Evolutionary conservation across 2,888 invertebrate species (phyloP), one percentile per base, ranked within the genome.

Genomic region (Tigriopus californicus): DNA sequence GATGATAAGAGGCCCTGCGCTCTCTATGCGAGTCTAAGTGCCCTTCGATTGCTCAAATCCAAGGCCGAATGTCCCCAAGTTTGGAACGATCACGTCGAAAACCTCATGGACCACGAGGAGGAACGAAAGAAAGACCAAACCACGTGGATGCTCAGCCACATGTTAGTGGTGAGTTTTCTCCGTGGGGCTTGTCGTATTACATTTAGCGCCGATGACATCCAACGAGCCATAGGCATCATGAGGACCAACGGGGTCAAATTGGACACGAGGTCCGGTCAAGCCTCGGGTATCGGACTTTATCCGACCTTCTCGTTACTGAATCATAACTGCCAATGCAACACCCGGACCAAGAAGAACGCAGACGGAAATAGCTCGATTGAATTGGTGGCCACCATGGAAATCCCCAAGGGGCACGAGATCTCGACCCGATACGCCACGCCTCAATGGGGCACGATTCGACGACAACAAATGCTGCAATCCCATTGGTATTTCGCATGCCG

Each of bases 221-320:
- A 46, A 13, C 24, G 49, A 13, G 25, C 18, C 22, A 58, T 58
- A 15, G 58, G 58, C 6, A n/a, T 58, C 5, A n/a, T 58, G 5
- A 44, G 40, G 5, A 58, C 58, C 10, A 58, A 58, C 22, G 20
- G 46, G n/a, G 58, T 58, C 24, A 58, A 58, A 49, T 25, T 58
- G 33, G 58, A 58, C 12, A 33, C 25, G 48, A 4, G 18, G 15
- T 15, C 13, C 8, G 58, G 58, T 6, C 25, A 25, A n/a, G 20
- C 25, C 18, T 24, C 25, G n/a, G 58, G 58, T 11, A 18, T 41
- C 8, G 58, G 48, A 4, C 1, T 58, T 1, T 58, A 58, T 25
- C 58, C 58, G 12, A 48, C 47, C 33, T 58, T 44, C 47, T 33
- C 48, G n/a, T 40, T 25, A n/a, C 25, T 46, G 40, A 58, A 58